phyloP scores from a whole-genome alignment of 2,113 vertebrate species.

The Salvelinus alpinus region DNA sequence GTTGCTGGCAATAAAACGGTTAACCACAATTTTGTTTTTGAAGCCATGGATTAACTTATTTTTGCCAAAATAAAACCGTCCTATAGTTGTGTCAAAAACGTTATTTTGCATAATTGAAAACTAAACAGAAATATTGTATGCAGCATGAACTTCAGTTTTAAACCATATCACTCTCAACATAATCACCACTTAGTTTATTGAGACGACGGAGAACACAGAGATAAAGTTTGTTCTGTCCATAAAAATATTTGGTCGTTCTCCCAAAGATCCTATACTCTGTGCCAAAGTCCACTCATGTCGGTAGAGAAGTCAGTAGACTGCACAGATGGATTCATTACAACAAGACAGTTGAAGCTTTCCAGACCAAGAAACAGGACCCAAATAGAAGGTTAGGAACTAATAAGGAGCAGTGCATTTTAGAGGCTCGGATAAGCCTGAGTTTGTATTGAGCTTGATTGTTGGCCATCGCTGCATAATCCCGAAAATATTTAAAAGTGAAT shows the following conservation, averaged over 20 bases:
- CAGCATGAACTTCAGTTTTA: neutral
- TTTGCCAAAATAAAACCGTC: no score
- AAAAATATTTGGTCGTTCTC: constrained; percentile 28
- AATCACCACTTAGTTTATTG: constrained; percentile 13
- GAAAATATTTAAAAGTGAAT: constrained; percentile 61
- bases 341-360: constrained; percentile 37
- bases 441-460: constrained; percentile 67
- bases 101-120: no score
- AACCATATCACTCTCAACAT: neutral
- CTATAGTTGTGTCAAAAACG: no score
- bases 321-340: constrained; percentile 43
- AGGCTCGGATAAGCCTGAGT: constrained; percentile 33
- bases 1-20: no score
- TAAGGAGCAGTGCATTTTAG: constrained; percentile 39
- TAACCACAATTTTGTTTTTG: no score
- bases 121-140: neutral
- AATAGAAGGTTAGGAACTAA: constrained; percentile 34
- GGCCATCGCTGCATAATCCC: constrained; percentile 56
- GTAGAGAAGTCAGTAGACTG: constrained; percentile 28
- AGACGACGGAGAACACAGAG: neutral
- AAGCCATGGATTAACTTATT: no score
- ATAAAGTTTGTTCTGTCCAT: constrained; percentile 10
- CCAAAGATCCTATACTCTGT: constrained; percentile 10
- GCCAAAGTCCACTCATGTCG: constrained; percentile 44
- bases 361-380: constrained; percentile 18